phyloP scores from a whole-genome alignment of 2,888 invertebrate genomes.

The Chelonus formosanus region DNA sequence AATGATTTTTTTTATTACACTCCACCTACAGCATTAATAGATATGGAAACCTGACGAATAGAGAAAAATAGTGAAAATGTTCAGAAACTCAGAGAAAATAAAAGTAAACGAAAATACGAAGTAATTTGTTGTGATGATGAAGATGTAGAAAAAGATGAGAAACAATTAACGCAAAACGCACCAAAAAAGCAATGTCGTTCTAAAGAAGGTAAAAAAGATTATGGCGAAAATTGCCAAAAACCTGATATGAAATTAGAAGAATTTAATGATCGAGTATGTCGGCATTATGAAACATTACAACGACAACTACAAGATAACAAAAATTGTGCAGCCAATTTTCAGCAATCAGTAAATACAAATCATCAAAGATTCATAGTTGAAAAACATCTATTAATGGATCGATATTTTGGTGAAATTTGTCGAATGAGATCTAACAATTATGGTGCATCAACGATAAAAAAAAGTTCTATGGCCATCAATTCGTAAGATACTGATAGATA shows the following conservation, averaged over 20 bases:
- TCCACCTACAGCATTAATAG: no score
- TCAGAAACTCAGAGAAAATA: no score
- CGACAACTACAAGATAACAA: not conserved
- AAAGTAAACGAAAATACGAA: not conserved
- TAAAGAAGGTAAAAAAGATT: not conserved
- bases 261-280: not conserved
- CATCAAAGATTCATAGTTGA: no score
- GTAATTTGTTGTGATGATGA: not conserved
- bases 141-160: not conserved
- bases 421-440: not conserved
- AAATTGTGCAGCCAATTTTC: not conserved
- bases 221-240: not conserved
- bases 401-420: not conserved
- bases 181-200: not conserved
- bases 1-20: no score
- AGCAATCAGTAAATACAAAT: not conserved
- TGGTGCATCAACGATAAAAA: not conserved
- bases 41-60: no score
- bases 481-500: not conserved
- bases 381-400: not conserved
- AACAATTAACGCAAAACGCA: not conserved
- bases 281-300: not conserved
- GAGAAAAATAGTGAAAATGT: no score
- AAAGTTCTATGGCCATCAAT: not conserved
- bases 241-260: not conserved